Evolutionary conservation across 2,888 invertebrate species (phyloP), one percentile per base, ranked within the genome.

Genomic region (Eumacrocentrus americanus): DNA sequence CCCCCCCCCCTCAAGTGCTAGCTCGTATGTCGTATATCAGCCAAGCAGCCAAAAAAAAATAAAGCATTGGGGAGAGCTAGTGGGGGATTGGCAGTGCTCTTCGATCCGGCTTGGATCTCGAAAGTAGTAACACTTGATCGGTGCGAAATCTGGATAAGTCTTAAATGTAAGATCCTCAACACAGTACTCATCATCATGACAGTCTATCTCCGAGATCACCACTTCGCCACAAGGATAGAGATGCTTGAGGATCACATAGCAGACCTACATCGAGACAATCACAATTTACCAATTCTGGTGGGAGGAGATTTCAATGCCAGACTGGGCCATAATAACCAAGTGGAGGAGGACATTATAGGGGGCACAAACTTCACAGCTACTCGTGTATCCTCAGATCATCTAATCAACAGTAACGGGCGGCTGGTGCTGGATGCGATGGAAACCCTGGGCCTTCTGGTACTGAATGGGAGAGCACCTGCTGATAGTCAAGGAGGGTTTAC

Each of bases 281-380:
- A 20, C 7, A 3, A 7, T 9, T 5, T 11, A 9, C 47, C 25
- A 16, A n/a, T 50, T 12, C 23, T 50, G 9, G 3, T 50, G n/a
- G 53, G 25, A 6, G 53, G 53, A 1, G 53, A 53, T 25, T 40
- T 42, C 9, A 53, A 53, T 14, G 53, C 42, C 3, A 38, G 23
- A 0, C 3, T 53, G 5, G 53, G 53, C 18, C 16, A 18, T 11
- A 20, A 4, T 12, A 14, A 20, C 20, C 44, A 44, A 44, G 6
- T 44, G 16, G 16, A 44, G 1, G 44, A 44, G 5, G 44, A 44
- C 6, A 11, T 3, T 14, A 44, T 16, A 4, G 44, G 6, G 4
- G 16, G 16, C 11, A 14, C 20, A 1, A 18, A 14, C 20, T 16
- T 44, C 5, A 4, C 14, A 9, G 18, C 9, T 3, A 44, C 20